Evolutionary conservation across 2,797 vertebrate species (phyloP).

Genomic region (Chromis chromis): DNA sequence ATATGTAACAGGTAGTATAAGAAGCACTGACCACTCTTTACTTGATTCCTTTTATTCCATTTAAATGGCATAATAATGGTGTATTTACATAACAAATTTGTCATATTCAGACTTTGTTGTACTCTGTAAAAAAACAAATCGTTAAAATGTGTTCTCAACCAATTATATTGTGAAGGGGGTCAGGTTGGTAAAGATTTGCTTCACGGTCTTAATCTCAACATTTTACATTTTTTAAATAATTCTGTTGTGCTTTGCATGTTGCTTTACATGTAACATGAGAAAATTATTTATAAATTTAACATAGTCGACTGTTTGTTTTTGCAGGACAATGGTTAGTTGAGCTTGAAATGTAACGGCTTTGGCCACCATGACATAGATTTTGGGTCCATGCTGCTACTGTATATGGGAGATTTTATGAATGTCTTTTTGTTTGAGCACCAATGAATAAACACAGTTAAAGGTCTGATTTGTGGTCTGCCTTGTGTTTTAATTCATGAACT

Average conservation of each 20-base stretch:
- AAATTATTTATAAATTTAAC: conserved; percentile 76
- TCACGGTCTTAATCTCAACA: conserved; percentile 65
- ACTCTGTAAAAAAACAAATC: conserved; percentile 70
- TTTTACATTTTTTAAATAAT: conserved; percentile 72
- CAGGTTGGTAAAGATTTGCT: conserved; percentile 43
- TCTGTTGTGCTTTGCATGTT: conserved; percentile 82
- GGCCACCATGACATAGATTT: conserved; percentile 51
- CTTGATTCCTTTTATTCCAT: conserved; percentile 68
- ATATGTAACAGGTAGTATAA: conserved; percentile 80
- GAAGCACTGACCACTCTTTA: conserved; percentile 80
- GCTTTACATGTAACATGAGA: conserved; percentile 80
- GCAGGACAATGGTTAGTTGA: conserved; percentile 66
- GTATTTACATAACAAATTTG: conserved; percentile 52
- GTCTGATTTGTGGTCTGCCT: conserved; percentile 20
- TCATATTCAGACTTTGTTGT: conserved; percentile 63
- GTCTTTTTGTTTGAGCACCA: conserved; percentile 74
- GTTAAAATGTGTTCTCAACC: conserved; percentile 64
- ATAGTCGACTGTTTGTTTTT: conserved; percentile 55
- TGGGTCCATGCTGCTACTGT: conserved; percentile 66
- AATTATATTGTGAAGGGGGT: conserved; percentile 50
- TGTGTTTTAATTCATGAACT: conserved; percentile 22
- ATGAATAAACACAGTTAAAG: conserved; percentile 75
- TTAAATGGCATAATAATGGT: conserved; percentile 56
- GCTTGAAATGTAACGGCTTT: conserved; percentile 57
- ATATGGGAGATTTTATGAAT: conserved; percentile 70